Evolutionary conservation across 2,888 invertebrate species (phyloP).

Genomic region (Aspidapion aeneum): DNA sequence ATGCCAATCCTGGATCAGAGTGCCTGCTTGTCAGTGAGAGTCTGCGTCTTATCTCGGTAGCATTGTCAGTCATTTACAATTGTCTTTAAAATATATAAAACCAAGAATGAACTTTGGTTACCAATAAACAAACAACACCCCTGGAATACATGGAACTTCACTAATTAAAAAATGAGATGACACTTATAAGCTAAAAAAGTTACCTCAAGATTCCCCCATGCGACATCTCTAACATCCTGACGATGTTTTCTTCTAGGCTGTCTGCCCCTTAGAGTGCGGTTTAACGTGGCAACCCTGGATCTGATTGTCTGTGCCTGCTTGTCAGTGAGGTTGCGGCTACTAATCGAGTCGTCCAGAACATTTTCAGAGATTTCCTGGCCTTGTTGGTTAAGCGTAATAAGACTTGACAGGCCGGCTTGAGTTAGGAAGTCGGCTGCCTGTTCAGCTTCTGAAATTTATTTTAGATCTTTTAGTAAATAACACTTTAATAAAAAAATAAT

Average conservation of each 20-base stretch:
- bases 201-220: slow-evolving; percentile 79
- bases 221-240: slow-evolving; percentile 76
- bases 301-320: slow-evolving; percentile 77
- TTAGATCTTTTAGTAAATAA: background rate
- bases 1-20: slow-evolving; percentile 70
- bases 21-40: slow-evolving; percentile 70
- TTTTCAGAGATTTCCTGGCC: slow-evolving; percentile 65
- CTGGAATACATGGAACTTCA: too few species aligned
- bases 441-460: slow-evolving; percentile 62
- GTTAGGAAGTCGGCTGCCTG: slow-evolving; percentile 74
- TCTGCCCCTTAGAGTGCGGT: slow-evolving; percentile 68
- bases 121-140: too few species aligned
- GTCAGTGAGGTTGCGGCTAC: slow-evolving; percentile 59
- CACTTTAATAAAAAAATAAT: background rate
- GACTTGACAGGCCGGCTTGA: slow-evolving; percentile 67
- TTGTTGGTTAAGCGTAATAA: slow-evolving; percentile 67
- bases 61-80: slow-evolving; percentile 70
- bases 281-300: slow-evolving; percentile 69
- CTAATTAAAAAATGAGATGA: too few species aligned
- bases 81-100: too few species aligned
- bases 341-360: slow-evolving; percentile 56
- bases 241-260: slow-evolving; percentile 56
- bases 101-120: too few species aligned
- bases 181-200: too few species aligned
- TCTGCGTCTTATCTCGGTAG: slow-evolving; percentile 62